Conservation (phyloP, 2,113 vertebrate species). For the Antigone vipio region DNA sequence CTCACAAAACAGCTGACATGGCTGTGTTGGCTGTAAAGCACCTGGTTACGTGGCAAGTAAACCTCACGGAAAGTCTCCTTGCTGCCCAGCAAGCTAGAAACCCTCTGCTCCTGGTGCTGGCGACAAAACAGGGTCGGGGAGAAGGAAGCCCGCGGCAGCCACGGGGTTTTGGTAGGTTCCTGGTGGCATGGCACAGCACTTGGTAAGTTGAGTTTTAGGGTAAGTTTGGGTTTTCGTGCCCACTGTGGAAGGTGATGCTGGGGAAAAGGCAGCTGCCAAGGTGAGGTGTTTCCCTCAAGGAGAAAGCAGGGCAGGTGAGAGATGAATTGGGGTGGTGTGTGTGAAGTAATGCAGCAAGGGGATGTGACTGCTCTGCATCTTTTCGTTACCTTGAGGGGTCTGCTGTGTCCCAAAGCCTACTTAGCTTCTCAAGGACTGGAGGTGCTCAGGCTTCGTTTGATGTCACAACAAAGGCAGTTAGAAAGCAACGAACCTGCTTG, state of each 20-base stretch:
- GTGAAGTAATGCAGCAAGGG: too few species aligned
- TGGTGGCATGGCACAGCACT: neutral
- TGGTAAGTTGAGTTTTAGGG: rapidly evolving
- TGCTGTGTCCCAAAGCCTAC: rapidly evolving
- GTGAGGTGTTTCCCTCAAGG: neutral
- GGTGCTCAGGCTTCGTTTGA: rapidly evolving
- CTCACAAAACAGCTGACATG: rapidly evolving
- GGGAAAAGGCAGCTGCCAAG: neutral
- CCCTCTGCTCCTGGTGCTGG: rapidly evolving
- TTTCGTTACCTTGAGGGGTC: neutral
- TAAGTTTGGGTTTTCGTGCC: too few species aligned
- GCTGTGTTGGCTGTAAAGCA: rapidly evolving
- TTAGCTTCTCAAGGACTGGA: neutral
- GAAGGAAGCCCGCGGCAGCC: too few species aligned
- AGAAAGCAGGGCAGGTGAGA: neutral
- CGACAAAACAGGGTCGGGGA: too few species aligned
- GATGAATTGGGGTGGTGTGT: neutral
- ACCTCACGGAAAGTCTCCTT: rapidly evolving
- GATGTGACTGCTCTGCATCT: rapidly evolving
- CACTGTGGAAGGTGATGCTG: rapidly evolving
- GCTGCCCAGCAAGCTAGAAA: neutral
- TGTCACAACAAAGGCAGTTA: too few species aligned
- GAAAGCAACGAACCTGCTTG: neutral
- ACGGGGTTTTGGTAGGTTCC: rapidly evolving
- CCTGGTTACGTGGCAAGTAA: rapidly evolving